phyloP scores from a whole-genome alignment of 2,113 vertebrate genomes.

The Sinocyclocheilus anshuiensis region DNA sequence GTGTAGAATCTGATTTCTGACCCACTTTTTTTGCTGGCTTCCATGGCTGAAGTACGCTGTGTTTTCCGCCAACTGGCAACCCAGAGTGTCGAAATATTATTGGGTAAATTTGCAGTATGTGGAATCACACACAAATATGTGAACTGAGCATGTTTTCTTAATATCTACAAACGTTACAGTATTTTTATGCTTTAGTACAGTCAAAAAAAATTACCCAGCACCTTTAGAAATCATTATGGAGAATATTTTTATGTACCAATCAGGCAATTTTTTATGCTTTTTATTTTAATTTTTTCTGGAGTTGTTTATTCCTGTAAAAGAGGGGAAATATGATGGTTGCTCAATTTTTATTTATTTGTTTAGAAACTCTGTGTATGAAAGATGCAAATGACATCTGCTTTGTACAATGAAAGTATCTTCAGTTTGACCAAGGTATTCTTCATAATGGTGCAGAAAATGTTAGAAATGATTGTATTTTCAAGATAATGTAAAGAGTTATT shows the following conservation, averaged over 20 bases:
- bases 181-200: background rate
- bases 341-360: no score
- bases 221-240: background rate
- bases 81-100: background rate
- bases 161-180: background rate
- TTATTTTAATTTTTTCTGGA: no score
- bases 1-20: background rate
- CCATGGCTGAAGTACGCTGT: background rate
- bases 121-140: background rate
- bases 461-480: background rate
- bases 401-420: no score
- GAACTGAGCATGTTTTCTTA: background rate
- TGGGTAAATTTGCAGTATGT: background rate
- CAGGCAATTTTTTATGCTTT: no score
- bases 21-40: background rate
- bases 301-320: no score
- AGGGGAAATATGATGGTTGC: no score
- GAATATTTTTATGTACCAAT: no score
- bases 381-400: no score
- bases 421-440: no score
- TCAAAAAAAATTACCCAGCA: background rate
- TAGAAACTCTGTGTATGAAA: no score
- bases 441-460: background rate
- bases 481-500: background rate
- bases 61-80: background rate